Conservation (phyloP, 2,113 vertebrate species). For the Podocnemis expansa region DNA sequence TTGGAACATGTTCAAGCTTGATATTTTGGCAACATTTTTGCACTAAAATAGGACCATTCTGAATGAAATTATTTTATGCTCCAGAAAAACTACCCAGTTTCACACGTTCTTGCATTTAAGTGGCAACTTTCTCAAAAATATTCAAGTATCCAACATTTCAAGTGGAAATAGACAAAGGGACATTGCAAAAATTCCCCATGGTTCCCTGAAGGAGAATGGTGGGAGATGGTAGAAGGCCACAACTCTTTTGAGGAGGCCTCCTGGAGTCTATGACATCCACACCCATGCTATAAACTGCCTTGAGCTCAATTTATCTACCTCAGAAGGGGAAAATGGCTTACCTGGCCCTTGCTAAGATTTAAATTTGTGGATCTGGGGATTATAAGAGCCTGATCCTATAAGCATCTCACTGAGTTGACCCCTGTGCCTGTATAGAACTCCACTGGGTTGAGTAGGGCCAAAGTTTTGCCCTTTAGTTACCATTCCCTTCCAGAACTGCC, state of each 20-base stretch:
- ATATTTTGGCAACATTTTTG: neutral
- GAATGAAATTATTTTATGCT: neutral
- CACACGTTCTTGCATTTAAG: neutral
- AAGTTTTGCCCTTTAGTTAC: neutral
- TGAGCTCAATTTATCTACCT: neutral
- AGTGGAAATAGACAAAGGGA: neutral
- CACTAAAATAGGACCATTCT: neutral
- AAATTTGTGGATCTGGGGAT: neutral
- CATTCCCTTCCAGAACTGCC: neutral
- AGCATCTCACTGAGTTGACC: neutral
- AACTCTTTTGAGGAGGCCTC: neutral
- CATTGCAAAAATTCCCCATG: neutral
- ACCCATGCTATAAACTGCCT: neutral
- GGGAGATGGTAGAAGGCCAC: neutral
- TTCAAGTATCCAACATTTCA: slow-evolving; percentile 51
- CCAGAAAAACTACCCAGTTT: neutral
- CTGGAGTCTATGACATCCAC: neutral
- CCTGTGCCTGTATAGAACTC: accelerated
- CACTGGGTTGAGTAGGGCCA: neutral
- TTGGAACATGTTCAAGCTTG: neutral
- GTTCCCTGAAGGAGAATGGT: neutral
- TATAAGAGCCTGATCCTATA: neutral
- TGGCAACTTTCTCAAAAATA: neutral
- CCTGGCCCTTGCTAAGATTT: neutral
- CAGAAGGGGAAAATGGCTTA: neutral